Evolutionary conservation across 2,888 invertebrate species (phyloP), one percentile per base, ranked within the genome.

Genomic region (Venusia cambrica): DNA sequence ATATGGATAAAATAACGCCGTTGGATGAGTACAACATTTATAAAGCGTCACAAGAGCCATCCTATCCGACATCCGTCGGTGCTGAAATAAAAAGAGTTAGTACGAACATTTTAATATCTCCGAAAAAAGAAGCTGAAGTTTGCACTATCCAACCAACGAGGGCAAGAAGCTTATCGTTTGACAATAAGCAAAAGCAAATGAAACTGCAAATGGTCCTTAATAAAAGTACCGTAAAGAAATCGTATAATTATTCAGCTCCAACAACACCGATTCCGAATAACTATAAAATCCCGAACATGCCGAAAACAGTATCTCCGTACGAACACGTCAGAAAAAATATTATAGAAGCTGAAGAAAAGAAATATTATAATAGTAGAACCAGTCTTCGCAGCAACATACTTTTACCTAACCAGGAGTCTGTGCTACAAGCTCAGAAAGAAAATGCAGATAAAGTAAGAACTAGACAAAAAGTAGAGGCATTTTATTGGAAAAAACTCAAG

Each of bases 401-500:
- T 1, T 56, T 64, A 3, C 56, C 73, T 2, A 49, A 42, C 24
- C 46, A 39, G 1, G 62, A 62, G 7, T 45, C 48, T 13, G 39
- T 27, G 18, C 56, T 61, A 29, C 39, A 44, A 25, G 34, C 56
- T n/a, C 36, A 28, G 3, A 57, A 64, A 15, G 54, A 57, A 5
- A 45, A 45, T 4, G 7, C 33, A 10, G 84, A 87, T 39, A 89
- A 89, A 65, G 85, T 88, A 47, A 88, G 87, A 53, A 89, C 90
- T 17, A 69, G 89, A 5, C 88, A 88, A 55, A 89, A 85, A 58
- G 88, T 90, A 0, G 92, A 92, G 62, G 91, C 90, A 0, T 91
- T 90, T 53, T 92, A 91, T 47, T 92, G 92, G 92, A 90, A 91
- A 50, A 91, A 91, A 58, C 68, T 92, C 32, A 91, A 90, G 58